Percentiles rank a stretch among this genome's conserved stretches.
phyloP scores from a whole-genome alignment of 2,888 invertebrate species.

The Melangyna quadrimaculata region DNA sequence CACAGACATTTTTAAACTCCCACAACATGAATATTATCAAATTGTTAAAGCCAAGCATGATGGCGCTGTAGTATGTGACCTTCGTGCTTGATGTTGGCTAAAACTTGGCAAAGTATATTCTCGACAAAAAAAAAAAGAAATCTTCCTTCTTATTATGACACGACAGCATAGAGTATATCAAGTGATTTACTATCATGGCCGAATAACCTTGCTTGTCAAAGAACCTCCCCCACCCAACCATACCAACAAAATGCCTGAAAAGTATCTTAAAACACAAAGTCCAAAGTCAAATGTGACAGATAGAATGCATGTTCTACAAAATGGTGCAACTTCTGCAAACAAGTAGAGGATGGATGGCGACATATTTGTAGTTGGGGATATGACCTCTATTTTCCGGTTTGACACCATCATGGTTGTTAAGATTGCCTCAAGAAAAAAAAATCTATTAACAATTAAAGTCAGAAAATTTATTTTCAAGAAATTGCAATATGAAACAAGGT shows the following conservation, averaged over 20 bases:
- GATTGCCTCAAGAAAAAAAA: constrained; percentile 4
- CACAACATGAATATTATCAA: constrained; percentile 51
- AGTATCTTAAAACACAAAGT: constrained; percentile 5
- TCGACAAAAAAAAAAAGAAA: not conserved
- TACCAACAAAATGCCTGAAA: not conserved
- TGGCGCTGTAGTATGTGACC: constrained; percentile 23
- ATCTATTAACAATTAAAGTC: not conserved
- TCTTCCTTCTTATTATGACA: not conserved
- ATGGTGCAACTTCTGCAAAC: constrained; percentile 42
- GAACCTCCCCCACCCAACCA: not conserved
- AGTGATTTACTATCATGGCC: constrained; percentile 57
- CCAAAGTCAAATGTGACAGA: constrained; percentile 43
- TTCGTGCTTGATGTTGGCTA: constrained; percentile 19
- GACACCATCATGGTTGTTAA: constrained; percentile 42
- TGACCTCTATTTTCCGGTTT: constrained; percentile 58
- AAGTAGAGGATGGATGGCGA: constrained; percentile 33
- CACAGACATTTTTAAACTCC: constrained; percentile 31
- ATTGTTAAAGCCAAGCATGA: constrained; percentile 54
- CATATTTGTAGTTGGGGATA: constrained; percentile 40
- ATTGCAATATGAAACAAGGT: too few species aligned
- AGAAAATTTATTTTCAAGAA: not conserved
- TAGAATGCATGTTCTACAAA: constrained; percentile 25
- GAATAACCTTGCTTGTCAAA: constrained; percentile 13
- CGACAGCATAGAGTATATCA: constrained; percentile 27
- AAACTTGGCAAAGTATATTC: constrained; percentile 51